Conservation (phyloP, 2,888 invertebrate species). For the Polylopha cassiicola region DNA sequence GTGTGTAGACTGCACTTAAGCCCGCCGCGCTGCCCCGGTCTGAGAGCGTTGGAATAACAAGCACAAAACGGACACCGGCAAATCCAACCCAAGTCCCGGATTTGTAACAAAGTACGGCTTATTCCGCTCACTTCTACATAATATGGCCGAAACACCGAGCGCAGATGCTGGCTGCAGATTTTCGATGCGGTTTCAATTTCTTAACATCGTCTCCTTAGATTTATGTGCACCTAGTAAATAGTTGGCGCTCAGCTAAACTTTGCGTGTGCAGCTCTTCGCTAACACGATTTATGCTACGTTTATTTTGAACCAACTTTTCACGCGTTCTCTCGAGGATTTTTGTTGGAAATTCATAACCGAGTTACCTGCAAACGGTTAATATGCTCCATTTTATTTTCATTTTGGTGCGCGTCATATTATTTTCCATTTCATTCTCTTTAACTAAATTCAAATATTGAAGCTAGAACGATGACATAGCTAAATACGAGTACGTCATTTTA, state of each 20-base stretch:
- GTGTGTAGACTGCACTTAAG: slow-evolving; percentile 26
- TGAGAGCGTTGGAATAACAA: slow-evolving; percentile 59
- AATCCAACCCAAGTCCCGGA: slow-evolving; percentile 65
- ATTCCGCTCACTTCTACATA: slow-evolving; percentile 55
- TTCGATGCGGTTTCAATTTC: slow-evolving; percentile 51
- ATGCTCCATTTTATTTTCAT: slow-evolving; percentile 28
- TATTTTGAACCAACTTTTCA: slow-evolving; percentile 6
- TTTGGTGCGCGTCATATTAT: slow-evolving; percentile 22
- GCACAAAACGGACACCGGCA: slow-evolving; percentile 62
- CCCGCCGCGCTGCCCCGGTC: slow-evolving; percentile 33
- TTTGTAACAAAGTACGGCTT: slow-evolving; percentile 68
- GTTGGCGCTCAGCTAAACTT: slow-evolving; percentile 6
- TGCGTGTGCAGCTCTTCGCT: slow-evolving; percentile 13
- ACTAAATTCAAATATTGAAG: too few species aligned
- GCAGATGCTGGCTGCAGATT: slow-evolving; percentile 53
- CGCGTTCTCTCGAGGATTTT: neutral
- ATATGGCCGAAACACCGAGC: slow-evolving; percentile 54
- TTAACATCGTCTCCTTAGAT: slow-evolving; percentile 32
- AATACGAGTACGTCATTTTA: too few species aligned
- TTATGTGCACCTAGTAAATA: slow-evolving; percentile 24
- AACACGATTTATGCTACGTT: slow-evolving; percentile 12
- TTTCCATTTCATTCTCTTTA: slow-evolving; percentile 8
- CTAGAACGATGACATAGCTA: too few species aligned
- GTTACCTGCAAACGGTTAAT: slow-evolving; percentile 27
- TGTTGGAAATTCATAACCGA: slow-evolving; percentile 9